These are phyloP conservation scores for Hydra vulgaris DNA, from an alignment of 30 jellyfish, hydroid and myxozoan genomes.

Conservation along the genomic window DNA sequence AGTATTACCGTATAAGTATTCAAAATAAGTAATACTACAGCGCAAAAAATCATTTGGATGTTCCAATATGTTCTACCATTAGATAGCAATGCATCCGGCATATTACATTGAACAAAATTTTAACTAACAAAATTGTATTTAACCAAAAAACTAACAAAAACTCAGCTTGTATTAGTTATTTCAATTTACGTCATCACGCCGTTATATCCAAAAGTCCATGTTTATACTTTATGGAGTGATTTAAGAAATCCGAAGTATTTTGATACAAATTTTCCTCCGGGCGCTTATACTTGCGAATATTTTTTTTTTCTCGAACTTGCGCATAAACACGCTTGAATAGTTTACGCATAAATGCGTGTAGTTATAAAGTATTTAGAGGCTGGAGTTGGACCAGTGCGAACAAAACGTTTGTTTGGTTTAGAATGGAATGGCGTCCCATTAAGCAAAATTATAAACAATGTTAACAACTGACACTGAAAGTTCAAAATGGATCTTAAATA, in stretches of 20 bases:
- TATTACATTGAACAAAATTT: background rate
- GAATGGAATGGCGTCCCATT: background rate
- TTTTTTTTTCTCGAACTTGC: background rate
- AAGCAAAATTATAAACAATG: background rate
- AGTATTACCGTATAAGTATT: constrained; percentile 10
- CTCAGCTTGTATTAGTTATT: background rate
- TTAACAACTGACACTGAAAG: background rate
- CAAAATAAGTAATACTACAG: background rate
- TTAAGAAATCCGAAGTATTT: background rate
- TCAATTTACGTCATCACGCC: background rate
- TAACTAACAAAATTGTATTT: background rate
- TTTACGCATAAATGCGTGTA: constrained; percentile 29
- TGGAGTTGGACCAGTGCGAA: background rate
- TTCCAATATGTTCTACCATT: background rate
- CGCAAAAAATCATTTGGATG: constrained; percentile 18
- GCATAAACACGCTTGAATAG: constrained; percentile 21
- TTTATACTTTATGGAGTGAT: background rate
- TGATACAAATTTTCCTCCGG: background rate
- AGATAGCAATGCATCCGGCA: background rate
- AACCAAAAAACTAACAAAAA: background rate
- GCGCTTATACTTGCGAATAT: background rate
- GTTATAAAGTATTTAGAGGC: background rate
- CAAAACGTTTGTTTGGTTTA: background rate
- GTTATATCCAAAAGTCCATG: background rate
- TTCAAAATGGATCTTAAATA: background rate